Evolutionary conservation across 2,113 vertebrate species (phyloP).

Genomic region (Perca flavescens): DNA sequence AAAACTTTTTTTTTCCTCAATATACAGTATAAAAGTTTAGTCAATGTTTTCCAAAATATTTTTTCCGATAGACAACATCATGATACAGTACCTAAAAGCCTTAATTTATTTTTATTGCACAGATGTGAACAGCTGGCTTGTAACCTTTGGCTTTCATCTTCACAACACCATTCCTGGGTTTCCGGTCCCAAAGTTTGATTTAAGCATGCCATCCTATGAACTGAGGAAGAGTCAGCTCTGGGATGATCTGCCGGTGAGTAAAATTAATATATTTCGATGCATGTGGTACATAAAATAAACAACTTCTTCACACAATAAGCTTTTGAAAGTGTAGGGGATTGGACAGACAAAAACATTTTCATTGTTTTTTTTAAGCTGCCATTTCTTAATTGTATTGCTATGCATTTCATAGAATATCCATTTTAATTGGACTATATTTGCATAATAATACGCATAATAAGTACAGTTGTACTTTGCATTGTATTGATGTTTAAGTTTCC

Average conservation of each 20-base stretch:
- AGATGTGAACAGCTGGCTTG: conserved; percentile 99
- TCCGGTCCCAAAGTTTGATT: conserved; percentile 93
- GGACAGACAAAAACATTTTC: background rate
- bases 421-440: conserved; percentile 74
- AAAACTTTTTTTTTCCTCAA: background rate
- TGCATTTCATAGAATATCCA: conserved; percentile 47
- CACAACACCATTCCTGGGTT: conserved; percentile 98
- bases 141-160: conserved; percentile 98
- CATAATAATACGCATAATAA: conserved; percentile 57
- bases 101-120: conserved; percentile 1
- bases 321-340: background rate
- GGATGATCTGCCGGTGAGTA: conserved; percentile 95
- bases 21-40: background rate
- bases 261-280: conserved; percentile 6
- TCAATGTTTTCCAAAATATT: background rate
- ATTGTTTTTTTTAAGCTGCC: conserved; percentile 46
- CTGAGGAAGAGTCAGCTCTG: conserved; percentile 95
- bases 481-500: conserved; percentile 18
- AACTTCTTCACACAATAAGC: background rate
- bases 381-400: conserved; percentile 49
- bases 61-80: background rate
- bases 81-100: background rate
- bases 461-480: conserved; percentile 9
- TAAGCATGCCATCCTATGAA: conserved; percentile 94
- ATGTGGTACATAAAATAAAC: background rate